Percentiles rank a stretch among this genome's conserved stretches.
phyloP scores from a whole-genome alignment of 2,113 vertebrate species.

The Aix galericulata region DNA sequence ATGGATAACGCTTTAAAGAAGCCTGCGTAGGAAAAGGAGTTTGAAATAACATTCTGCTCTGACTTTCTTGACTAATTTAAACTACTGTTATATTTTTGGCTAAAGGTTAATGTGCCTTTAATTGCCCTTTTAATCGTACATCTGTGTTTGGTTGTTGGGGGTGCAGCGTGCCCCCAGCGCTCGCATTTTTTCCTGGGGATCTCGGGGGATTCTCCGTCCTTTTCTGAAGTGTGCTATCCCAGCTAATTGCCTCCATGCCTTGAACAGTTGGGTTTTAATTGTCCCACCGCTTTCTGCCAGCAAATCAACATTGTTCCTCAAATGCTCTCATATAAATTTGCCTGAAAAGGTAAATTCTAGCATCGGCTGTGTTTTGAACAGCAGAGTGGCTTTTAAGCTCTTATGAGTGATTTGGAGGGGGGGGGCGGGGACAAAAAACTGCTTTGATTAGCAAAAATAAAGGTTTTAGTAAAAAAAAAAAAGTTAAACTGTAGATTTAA shows the following conservation, averaged over 20 bases:
- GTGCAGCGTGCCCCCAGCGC: neutral
- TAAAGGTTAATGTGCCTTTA: constrained; percentile 66
- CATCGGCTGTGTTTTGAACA: neutral
- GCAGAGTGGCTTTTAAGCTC: neutral
- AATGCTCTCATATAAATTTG: neutral
- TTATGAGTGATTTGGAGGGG: neutral
- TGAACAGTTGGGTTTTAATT: neutral
- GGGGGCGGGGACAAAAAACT: too few relatives aligned
- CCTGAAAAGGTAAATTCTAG: neutral
- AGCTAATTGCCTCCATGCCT: neutral
- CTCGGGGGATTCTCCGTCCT: neutral
- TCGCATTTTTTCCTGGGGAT: neutral
- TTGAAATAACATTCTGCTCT: constrained; percentile 55
- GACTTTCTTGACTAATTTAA: constrained; percentile 59
- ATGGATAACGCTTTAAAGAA: constrained; percentile 44
- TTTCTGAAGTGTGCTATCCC: neutral
- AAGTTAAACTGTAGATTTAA: neutral
- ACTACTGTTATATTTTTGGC: constrained; percentile 67
- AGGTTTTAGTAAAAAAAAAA: neutral
- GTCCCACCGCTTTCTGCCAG: neutral
- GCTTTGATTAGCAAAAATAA: neutral
- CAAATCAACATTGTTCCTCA: neutral
- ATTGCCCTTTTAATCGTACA: constrained; percentile 60
- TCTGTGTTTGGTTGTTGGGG: constrained; percentile 11
- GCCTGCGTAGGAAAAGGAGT: constrained; percentile 51